A percentile compares a stretch with the other conserved stretches of the same genome.
Evolutionary conservation across 2,113 vertebrate species (phyloP).

Genomic region (Heliornis fulica): DNA sequence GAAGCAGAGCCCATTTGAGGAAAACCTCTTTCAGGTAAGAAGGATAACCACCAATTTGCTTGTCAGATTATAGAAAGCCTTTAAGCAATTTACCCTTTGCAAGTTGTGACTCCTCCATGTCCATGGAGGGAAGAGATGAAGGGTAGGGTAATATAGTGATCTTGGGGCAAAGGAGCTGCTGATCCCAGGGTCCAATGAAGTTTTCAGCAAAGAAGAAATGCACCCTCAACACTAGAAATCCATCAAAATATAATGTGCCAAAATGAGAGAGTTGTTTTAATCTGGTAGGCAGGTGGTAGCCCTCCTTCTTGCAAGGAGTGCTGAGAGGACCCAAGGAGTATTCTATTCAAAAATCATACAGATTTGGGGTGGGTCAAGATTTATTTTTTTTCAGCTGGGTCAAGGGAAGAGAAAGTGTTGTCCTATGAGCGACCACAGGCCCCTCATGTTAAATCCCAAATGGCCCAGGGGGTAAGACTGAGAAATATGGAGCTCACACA

Average conservation of each 20-base stretch:
- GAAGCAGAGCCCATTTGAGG: background rate
- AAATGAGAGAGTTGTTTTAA: background rate
- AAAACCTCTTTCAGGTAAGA: slow-evolving; percentile 64
- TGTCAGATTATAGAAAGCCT: background rate
- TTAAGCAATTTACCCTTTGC: background rate
- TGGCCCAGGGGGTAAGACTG: background rate
- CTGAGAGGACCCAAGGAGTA: background rate
- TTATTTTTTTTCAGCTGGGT: background rate
- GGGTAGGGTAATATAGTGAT: background rate
- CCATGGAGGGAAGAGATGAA: background rate
- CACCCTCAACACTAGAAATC: background rate
- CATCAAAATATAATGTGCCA: background rate
- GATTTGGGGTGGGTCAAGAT: background rate
- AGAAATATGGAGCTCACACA: background rate
- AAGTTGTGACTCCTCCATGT: too few species aligned
- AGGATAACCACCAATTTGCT: background rate
- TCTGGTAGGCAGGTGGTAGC: background rate
- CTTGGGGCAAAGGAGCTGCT: background rate
- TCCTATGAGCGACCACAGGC: fast-evolving
- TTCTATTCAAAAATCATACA: background rate
- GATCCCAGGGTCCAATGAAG: background rate
- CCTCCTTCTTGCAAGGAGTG: background rate
- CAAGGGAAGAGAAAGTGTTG: background rate
- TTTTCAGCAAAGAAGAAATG: background rate
- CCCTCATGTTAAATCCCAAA: background rate